Evolutionary conservation across 2,888 invertebrate genomes (phyloP).

Genomic region (Dolichopus griseipennis): DNA sequence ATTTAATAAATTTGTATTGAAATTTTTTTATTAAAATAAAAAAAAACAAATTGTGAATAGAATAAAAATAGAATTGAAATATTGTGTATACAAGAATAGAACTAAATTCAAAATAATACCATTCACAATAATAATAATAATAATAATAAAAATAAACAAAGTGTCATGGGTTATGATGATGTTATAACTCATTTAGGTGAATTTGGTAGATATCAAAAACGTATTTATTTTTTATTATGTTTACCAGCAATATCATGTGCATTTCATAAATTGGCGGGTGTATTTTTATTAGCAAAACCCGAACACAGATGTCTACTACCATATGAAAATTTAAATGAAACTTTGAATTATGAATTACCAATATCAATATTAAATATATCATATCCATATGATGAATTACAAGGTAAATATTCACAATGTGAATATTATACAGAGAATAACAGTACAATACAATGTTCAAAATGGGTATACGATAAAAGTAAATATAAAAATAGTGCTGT

Average conservation of each 20-base stretch:
- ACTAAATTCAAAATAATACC: no score
- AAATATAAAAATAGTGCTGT: constrained; percentile 55
- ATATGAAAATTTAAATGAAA: constrained; percentile 39
- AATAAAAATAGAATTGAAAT: no score
- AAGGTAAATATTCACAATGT: constrained; percentile 48
- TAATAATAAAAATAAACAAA: no score
- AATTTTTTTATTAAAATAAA: no score
- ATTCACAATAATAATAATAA: no score
- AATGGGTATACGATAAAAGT: constrained; percentile 53
- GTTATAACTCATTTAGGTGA: constrained; percentile 58
- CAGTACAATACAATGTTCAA: constrained; percentile 44
- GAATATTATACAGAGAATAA: constrained; percentile 40
- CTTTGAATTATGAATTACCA: constrained; percentile 44
- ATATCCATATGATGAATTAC: constrained; percentile 47
- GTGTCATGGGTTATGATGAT: constrained; percentile 69
- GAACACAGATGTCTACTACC: constrained; percentile 56
- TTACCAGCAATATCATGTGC: constrained; percentile 63
- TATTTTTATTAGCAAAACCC: constrained; percentile 59
- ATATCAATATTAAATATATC: constrained; percentile 43
- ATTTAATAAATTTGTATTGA: no score
- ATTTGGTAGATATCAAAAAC: constrained; percentile 60
- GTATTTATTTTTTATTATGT: constrained; percentile 59
- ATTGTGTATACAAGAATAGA: no score
- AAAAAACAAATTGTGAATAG: no score
- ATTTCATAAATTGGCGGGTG: constrained; percentile 63